phyloP scores from a whole-genome alignment of 2,113 vertebrate species.

The Sporophila hypoxantha region DNA sequence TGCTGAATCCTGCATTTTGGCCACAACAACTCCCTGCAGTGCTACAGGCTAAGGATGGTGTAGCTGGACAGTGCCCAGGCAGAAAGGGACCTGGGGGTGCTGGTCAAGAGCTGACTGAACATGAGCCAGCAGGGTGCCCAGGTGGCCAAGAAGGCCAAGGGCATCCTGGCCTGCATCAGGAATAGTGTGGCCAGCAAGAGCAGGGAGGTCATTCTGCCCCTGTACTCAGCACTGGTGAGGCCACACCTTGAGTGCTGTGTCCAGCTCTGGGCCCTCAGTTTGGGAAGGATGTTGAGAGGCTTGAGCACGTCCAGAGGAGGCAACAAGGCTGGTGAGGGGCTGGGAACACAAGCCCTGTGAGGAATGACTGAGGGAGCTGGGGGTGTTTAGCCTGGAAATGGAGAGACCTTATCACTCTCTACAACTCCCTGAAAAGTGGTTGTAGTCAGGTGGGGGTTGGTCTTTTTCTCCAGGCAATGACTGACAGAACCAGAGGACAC shows the following conservation, averaged over 20 bases:
- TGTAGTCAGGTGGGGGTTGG: neutral
- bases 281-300: accelerated
- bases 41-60: accelerated
- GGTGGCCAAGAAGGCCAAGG: neutral
- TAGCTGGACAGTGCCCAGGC: neutral
- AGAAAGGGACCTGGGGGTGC: neutral
- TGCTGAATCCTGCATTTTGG: accelerated
- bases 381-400: neutral
- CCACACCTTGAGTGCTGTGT: neutral
- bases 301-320: neutral
- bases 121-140: neutral
- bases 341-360: neutral
- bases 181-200: neutral
- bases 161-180: neutral
- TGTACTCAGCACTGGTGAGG: neutral
- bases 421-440: neutral
- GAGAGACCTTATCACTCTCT: neutral
- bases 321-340: neutral
- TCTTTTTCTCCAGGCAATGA: neutral
- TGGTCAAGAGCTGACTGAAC: accelerated
- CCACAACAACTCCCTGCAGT: accelerated
- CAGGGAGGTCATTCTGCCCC: neutral
- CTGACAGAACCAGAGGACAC: neutral
- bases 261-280: neutral
- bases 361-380: neutral